Evolutionary conservation across 2,113 vertebrate species (phyloP), one percentile per base, ranked within the genome.

Genomic region (Psammodynastes pulverulentus): DNA sequence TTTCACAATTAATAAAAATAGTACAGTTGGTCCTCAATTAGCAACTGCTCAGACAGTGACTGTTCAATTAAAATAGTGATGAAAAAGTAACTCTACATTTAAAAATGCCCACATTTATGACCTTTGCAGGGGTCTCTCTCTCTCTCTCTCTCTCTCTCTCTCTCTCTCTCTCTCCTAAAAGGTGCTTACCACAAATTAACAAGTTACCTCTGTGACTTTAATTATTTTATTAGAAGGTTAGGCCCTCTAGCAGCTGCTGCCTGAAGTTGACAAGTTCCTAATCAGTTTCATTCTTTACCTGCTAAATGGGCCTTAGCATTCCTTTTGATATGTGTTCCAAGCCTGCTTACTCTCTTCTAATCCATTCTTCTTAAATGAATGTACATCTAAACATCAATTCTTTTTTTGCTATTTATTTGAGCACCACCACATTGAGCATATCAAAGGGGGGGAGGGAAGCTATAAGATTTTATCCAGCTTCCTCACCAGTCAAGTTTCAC

Each of bases 1-100:
- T 92, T 96, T 94, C 94, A 96, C 52, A 26, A 95, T 86, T 90
- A 94, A 94, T 54, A 92, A 95, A 95, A 95, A 94, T 92, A 56
- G 15, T 39, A 34, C 62, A 72, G 67, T 17, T 72, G n/a, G n/a
- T 72, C n/a, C 67, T 39, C n/a, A 2, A 34, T 72, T 72, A 72
- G 15, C n/a, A 39, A 72, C 5, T 72, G n/a, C n/a, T 72, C 6
- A 29, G 58, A 58, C 1, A 34, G 62, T 19, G 4, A 72, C 13
- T 3, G 2, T 72, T 72, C 67, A 72, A 34, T 39, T 34, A 17
- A 34, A 72, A 72, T 13, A 17, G 13, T 19, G 15, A 39, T 72
- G n/a, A 72, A 72, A 72, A 72, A 72, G 62, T 72, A 72, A 72
- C 13, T 72, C 13, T 72, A 0, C 4, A 29, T 29, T 39, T 17